Percentiles rank a stretch among this genome's conserved stretches.
These are phyloP conservation scores for Halocaridina rubra DNA, from an alignment of 2,888 invertebrate species.

Conservation along the genomic window DNA sequence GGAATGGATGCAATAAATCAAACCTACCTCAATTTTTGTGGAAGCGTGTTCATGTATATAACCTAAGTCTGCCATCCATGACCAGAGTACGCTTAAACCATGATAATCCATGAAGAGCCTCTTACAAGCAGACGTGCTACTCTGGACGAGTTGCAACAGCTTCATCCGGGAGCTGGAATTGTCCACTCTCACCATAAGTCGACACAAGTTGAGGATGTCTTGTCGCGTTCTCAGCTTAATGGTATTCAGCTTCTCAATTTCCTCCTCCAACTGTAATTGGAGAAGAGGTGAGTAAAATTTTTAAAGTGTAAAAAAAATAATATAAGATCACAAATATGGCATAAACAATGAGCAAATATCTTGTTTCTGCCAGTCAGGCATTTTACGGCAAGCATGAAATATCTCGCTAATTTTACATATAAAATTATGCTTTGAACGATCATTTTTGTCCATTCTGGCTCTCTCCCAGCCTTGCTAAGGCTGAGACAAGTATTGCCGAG, in stretches of 20 bases:
- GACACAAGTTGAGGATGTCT: constrained; percentile 88
- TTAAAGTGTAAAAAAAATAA: too few species aligned
- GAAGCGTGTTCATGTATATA: constrained; percentile 65
- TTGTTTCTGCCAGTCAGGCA: too few species aligned
- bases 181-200: constrained; percentile 93
- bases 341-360: too few species aligned
- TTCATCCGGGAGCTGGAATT: constrained; percentile 78
- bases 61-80: constrained; percentile 85
- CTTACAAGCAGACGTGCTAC: constrained; percentile 77
- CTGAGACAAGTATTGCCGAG: too few species aligned
- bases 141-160: constrained; percentile 81
- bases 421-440: too few species aligned
- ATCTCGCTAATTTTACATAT: too few species aligned
- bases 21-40: constrained; percentile 66
- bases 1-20: too few species aligned
- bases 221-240: constrained; percentile 88
- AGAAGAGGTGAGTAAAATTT: too few species aligned
- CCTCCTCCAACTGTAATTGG: constrained; percentile 84
- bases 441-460: too few species aligned
- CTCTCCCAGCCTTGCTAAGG: too few species aligned
- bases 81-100: constrained; percentile 88
- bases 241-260: constrained; percentile 82
- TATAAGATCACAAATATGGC: too few species aligned
- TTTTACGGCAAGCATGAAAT: too few species aligned
- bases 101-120: constrained; percentile 91